Evolutionary conservation across 2,888 invertebrate genomes (phyloP).

Genomic region (Eupithecia pulchellata): DNA sequence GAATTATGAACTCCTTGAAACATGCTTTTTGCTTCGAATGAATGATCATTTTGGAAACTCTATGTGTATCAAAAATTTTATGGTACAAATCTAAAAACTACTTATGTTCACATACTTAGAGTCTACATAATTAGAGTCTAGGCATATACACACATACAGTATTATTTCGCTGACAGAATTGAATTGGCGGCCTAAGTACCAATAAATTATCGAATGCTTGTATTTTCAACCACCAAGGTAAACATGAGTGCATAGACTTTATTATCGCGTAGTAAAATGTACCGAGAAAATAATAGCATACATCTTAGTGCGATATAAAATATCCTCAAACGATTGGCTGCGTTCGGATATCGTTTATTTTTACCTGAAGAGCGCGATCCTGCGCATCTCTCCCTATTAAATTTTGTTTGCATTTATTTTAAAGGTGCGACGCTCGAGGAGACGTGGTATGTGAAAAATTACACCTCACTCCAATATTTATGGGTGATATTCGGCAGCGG

Average conservation of each 20-base stretch:
- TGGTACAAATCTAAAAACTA: not conserved
- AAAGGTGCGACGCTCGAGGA: constrained; percentile 84
- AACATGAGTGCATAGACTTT: constrained; percentile 32
- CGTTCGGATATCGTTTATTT: constrained; percentile 80
- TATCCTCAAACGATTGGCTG: constrained; percentile 76
- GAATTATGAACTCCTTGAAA: not conserved
- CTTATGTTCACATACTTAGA: not conserved
- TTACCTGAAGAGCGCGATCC: constrained; percentile 82
- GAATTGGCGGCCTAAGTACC: constrained; percentile 5
- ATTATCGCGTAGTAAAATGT: constrained; percentile 52
- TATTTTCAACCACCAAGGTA: constrained; percentile 30
- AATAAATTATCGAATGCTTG: constrained; percentile 9
- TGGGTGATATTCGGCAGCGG: constrained; percentile 86
- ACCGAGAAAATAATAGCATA: constrained; percentile 50
- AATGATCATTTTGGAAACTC: not conserved
- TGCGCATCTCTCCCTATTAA: constrained; percentile 86
- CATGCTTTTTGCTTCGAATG: not conserved
- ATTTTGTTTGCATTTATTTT: constrained; percentile 86
- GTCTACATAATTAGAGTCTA: not conserved
- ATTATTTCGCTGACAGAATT: constrained; percentile 9
- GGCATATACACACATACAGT: not conserved
- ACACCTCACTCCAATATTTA: constrained; percentile 86
- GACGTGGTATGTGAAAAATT: constrained; percentile 86
- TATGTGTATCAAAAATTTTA: not conserved
- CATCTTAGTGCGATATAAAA: constrained; percentile 64